These are phyloP conservation scores for Eunapius fragilis DNA, from an alignment of 37 sponge, comb jelly and placozoan genomes.

Conservation along the genomic window DNA sequence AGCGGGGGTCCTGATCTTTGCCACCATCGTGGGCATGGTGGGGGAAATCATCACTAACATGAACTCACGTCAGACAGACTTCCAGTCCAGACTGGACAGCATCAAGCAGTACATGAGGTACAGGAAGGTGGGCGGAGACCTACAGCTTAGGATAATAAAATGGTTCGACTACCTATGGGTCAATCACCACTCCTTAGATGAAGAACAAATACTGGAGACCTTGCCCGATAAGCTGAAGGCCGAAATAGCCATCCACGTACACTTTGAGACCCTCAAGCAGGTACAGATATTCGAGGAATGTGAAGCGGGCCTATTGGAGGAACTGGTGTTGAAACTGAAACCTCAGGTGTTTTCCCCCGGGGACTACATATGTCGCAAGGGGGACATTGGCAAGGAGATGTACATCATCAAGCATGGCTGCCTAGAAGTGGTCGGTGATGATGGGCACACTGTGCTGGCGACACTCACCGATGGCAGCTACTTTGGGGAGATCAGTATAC, in stretches of 20 bases:
- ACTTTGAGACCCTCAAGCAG: constrained; percentile 83
- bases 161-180: constrained; percentile 98
- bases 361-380: constrained; percentile 94
- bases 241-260: constrained; percentile 93
- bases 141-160: constrained; percentile 81
- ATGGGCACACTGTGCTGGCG: constrained; percentile 56
- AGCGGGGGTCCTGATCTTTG: constrained; percentile 93
- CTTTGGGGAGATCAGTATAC: constrained; percentile 95
- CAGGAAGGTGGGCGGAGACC: constrained; percentile 79
- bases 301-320: constrained; percentile 87
- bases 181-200: constrained; percentile 83
- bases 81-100: constrained; percentile 84
- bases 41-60: constrained; percentile 93
- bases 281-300: constrained; percentile 91
- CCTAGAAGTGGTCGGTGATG: constrained; percentile 78
- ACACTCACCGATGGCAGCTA: constrained; percentile 83
- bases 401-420: constrained; percentile 91
- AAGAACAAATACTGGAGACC: constrained; percentile 78
- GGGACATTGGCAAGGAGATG: constrained; percentile 98
- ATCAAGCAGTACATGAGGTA: constrained; percentile 96
- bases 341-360: constrained; percentile 94
- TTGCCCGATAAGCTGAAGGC: constrained; percentile 94
- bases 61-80: constrained; percentile 78
- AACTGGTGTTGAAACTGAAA: constrained; percentile 89
- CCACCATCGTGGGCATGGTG: constrained; percentile 93